Evolutionary conservation across 2,888 invertebrate species (phyloP).

Genomic region (Muscina levida): DNA sequence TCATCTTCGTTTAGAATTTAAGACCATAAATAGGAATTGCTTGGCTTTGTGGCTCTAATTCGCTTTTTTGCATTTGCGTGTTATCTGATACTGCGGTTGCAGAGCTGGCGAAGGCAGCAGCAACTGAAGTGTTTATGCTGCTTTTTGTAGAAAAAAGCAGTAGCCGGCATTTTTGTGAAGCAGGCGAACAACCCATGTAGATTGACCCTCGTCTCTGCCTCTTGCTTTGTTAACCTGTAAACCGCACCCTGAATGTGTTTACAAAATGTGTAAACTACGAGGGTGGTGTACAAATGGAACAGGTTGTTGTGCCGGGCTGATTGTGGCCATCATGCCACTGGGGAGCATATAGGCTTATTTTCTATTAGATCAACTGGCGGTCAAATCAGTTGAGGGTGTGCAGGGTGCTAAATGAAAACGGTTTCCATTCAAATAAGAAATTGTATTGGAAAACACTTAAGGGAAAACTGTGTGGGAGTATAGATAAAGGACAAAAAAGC

Average conservation of each 20-base stretch:
- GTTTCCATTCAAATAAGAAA: no score
- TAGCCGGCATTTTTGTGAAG: slow-evolving; percentile 58
- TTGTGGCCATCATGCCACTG: no score
- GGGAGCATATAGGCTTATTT: no score
- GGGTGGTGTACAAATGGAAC: neutral
- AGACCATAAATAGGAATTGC: slow-evolving; percentile 59
- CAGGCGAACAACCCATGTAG: neutral
- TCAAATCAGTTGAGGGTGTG: no score
- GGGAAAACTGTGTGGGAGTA: no score
- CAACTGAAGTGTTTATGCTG: neutral
- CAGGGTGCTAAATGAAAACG: no score
- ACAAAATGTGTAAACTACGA: slow-evolving; percentile 1
- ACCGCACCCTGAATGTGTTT: slow-evolving; percentile 58
- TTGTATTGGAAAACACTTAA: no score
- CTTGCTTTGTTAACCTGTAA: slow-evolving; percentile 51
- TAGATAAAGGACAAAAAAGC: no score
- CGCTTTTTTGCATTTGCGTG: slow-evolving; percentile 41
- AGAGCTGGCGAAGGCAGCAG: neutral
- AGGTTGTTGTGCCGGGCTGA: no score
- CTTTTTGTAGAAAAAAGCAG: neutral
- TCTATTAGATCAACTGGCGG: no score
- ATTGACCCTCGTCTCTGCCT: slow-evolving; percentile 39
- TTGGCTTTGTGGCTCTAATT: slow-evolving; percentile 16
- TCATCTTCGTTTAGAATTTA: slow-evolving; percentile 13
- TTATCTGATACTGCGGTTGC: slow-evolving; percentile 50